Evolutionary conservation across 2,888 invertebrate genomes (phyloP), one percentile per base, ranked within the genome.

Genomic region (Teleogryllus oceanicus): DNA sequence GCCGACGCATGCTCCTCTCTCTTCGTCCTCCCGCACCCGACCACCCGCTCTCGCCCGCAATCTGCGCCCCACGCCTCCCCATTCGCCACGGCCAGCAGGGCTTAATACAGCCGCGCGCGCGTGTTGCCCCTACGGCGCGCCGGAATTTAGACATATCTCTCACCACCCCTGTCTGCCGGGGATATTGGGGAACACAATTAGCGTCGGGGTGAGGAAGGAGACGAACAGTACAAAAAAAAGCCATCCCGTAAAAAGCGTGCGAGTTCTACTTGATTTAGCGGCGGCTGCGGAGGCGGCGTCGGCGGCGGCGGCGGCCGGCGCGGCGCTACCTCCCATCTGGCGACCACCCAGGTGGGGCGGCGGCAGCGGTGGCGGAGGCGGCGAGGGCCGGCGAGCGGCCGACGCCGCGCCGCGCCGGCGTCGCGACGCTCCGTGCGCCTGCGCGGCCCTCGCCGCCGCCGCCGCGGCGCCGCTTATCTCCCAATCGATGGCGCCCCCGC

Each of bases 91-190:
- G 62, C 4, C 62, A 62, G 16, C 62, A 62, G 37, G 8, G 37
- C 62, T n/a, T 62, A 62, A 62, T 62, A 12, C n/a, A 8, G 37
- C 37, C 37, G 37, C 37, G 37, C 37, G 37, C 37, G 37, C 37
- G 37, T 37, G 37, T 37, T 37, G 37, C 37, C 37, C 37, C 37
- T 37, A 37, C 37, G 37, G 37, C 37, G 5, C 37, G 13, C 62
- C n/a, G 62, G 62, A 62, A 62, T 62, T 62, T 62, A 62, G 62
- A 62, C 62, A 62, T 62, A 62, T 62, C 62, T 62, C 62, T 62
- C 62, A 62, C 16, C 62, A 62, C 62, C 62, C 62, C 62, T 62
- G 62, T 62, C 62, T 18, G 62, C 13, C 62, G 16, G 62, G 62
- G 16, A 62, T 62, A 62, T 62, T 62, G 62, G 62, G n/a, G 62